Conservation (phyloP, 2,888 invertebrate genomes). For the Cordylochernes scorpioides region DNA sequence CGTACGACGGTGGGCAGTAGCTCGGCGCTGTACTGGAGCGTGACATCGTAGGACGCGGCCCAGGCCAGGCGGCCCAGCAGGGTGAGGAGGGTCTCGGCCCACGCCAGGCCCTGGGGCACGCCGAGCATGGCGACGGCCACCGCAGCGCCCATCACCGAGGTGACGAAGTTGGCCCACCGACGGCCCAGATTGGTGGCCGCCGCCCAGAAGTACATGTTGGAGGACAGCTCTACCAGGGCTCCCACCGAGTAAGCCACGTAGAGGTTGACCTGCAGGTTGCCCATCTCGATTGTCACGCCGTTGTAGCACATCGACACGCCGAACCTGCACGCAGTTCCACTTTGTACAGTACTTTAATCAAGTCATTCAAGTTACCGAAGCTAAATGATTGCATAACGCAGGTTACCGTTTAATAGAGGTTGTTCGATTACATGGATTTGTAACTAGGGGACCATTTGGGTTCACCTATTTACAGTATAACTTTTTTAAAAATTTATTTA, state of each 20-base stretch:
- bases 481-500: too few relatives aligned
- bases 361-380: too few relatives aligned
- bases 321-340: constrained; percentile 1
- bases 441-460: too few relatives aligned
- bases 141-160: background rate
- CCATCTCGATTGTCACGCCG: constrained; percentile 1
- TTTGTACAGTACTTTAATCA: too few relatives aligned
- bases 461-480: too few relatives aligned
- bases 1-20: constrained; percentile 20
- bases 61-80: background rate
- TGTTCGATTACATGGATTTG: too few relatives aligned
- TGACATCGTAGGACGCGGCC: background rate
- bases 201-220: constrained; percentile 1
- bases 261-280: constrained; percentile 3
- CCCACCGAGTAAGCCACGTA: constrained; percentile 2
- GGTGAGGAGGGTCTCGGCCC: too few relatives aligned
- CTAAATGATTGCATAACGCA: too few relatives aligned
- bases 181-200: constrained; percentile 2
- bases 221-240: constrained; percentile 1
- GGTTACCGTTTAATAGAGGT: too few relatives aligned
- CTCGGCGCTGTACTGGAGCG: constrained; percentile 1
- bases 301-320: constrained; percentile 1
- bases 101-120: background rate
- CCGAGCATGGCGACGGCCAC: background rate
- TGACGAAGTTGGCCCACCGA: constrained; percentile 2